These are phyloP conservation scores for Metopolophium dirhodum DNA, from an alignment of 1,140 invertebrate genomes.

Conservation along the genomic window DNA sequence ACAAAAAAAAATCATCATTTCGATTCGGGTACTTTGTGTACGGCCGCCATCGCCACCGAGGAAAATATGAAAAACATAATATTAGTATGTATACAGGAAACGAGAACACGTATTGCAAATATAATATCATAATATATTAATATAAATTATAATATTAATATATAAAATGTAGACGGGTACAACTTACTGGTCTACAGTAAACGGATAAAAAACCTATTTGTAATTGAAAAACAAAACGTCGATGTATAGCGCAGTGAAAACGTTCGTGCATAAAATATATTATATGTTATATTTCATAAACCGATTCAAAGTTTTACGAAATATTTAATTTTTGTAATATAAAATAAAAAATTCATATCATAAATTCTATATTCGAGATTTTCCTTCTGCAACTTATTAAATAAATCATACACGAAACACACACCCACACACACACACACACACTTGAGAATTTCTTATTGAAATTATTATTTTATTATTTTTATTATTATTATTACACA, in stretches of 20 bases:
- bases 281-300: not conserved
- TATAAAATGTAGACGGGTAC: not conserved
- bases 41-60: not conserved
- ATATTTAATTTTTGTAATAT: not conserved
- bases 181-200: not conserved
- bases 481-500: not conserved
- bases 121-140: not conserved
- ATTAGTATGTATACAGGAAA: not conserved
- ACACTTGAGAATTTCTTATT: not conserved
- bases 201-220: not conserved
- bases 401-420: not conserved
- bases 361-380: not conserved
- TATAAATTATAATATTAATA: not conserved
- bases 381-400: not conserved
- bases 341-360: not conserved
- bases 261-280: not conserved
- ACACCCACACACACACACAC: too few relatives aligned
- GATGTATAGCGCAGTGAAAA: not conserved
- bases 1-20: not conserved
- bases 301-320: not conserved
- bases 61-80: not conserved
- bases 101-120: not conserved
- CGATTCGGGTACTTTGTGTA: not conserved
- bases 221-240: conserved; percentile 14
- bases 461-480: too few relatives aligned